These are phyloP conservation scores for Galagoides demidoff DNA, from an alignment of 2,797 vertebrate species.

Conservation along the genomic window DNA sequence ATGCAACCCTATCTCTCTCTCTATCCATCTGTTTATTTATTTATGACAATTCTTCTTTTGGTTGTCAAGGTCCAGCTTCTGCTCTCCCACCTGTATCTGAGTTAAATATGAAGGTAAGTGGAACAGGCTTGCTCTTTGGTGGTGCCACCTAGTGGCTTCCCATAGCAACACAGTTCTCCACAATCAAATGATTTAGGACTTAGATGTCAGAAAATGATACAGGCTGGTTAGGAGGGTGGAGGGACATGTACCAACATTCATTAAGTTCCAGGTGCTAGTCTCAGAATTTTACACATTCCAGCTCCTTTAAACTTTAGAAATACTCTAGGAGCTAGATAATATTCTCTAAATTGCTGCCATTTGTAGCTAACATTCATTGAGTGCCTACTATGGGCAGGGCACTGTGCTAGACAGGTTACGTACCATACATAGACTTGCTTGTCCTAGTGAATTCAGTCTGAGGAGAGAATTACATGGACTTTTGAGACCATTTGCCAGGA, in stretches of 20 bases:
- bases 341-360: background rate
- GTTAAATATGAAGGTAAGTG: conserved; percentile 55
- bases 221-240: background rate
- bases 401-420: background rate
- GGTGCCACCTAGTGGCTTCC: conserved; percentile 72
- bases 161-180: conserved; percentile 22
- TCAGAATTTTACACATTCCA: background rate
- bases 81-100: conserved; percentile 67
- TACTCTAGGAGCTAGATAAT: background rate
- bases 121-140: conserved; percentile 67
- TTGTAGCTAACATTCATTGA: background rate
- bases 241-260: background rate
- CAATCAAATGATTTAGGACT: background rate
- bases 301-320: conserved; percentile 8
- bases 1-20: conserved; percentile 43
- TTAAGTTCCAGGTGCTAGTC: background rate
- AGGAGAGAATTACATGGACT: background rate
- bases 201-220: background rate
- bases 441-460: background rate
- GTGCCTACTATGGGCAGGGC: background rate
- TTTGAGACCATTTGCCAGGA: background rate
- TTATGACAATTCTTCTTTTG: conserved; percentile 58
- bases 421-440: background rate
- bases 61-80: conserved; percentile 52
- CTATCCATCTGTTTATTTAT: conserved; percentile 61